Conservation (phyloP, 2,113 vertebrate genomes). For the Charadrius vociferus region DNA sequence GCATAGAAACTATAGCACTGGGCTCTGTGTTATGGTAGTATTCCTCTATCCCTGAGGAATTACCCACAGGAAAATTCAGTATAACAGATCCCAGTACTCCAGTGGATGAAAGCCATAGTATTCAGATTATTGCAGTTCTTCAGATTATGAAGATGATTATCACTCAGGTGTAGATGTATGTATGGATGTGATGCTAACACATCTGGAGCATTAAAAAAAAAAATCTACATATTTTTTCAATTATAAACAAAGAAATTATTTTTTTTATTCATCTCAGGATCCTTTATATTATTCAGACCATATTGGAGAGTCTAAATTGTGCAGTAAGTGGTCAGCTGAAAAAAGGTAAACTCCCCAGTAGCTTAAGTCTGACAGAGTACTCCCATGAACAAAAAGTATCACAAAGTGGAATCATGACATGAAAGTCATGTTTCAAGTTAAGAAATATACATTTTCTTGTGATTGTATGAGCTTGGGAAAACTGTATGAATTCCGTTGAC, state of each 20-base stretch:
- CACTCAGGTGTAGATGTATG: not conserved
- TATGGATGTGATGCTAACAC: not conserved
- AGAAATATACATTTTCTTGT: not conserved
- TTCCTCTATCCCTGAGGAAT: not conserved
- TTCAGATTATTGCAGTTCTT: not conserved
- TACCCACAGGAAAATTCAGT: not conserved
- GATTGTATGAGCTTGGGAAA: not conserved
- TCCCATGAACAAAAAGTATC: not conserved
- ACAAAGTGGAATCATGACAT: not conserved
- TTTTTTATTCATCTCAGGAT: not conserved
- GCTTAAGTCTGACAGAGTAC: not conserved
- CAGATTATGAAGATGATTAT: not conserved
- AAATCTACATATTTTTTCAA: not conserved
- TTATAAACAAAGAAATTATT: not conserved
- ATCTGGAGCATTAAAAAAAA: not conserved
- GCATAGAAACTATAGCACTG: not conserved
- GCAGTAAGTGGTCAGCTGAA: not conserved
- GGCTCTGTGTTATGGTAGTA: not conserved
- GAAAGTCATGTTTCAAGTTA: not conserved
- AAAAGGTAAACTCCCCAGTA: not conserved
- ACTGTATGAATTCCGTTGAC: not conserved
- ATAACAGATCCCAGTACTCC: not conserved
- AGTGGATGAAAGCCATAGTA: not conserved
- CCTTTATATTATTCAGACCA: not conserved
- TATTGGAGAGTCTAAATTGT: not conserved